Percentiles rank a stretch among this genome's conserved stretches.
phyloP scores from a whole-genome alignment of 2,113 vertebrate genomes.

The Thamnophis sirtalis region DNA sequence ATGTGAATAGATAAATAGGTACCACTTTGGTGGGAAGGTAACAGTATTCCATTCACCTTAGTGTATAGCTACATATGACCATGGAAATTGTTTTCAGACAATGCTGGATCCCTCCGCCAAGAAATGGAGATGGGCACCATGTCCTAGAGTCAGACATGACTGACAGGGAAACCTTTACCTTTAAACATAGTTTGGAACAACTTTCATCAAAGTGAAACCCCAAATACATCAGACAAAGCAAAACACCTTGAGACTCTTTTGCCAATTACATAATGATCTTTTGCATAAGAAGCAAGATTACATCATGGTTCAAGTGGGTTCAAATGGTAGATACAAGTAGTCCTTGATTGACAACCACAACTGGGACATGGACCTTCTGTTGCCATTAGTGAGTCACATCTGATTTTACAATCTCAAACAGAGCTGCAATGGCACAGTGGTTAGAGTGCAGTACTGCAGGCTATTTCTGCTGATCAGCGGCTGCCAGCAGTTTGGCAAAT shows the following conservation, averaged over 20 bases:
- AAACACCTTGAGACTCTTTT: not conserved
- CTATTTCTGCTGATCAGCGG: too few species aligned
- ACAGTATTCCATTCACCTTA: not conserved
- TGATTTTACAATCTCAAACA: too few species aligned
- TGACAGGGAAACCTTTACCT: not conserved
- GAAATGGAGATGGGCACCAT: not conserved
- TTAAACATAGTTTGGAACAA: not conserved
- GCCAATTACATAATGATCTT: not conserved
- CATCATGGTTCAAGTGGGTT: not conserved
- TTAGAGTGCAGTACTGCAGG: too few species aligned
- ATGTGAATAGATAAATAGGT: not conserved
- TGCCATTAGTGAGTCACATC: not conserved
- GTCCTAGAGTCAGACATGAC: not conserved
- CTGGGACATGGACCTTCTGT: not conserved
- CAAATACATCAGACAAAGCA: not conserved
- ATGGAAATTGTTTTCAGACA: not conserved
- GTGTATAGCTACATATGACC: not conserved
- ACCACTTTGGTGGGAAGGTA: not conserved
- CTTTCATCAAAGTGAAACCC: not conserved
- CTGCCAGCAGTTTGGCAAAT: too few species aligned
- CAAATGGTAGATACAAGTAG: not conserved
- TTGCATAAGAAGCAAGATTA: not conserved
- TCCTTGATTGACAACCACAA: not conserved
- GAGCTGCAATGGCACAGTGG: too few species aligned
- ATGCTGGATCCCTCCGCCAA: not conserved